Percentiles rank a stretch among this genome's conserved stretches.
These are phyloP conservation scores for Neodiprion lecontei DNA, from an alignment of 1,140 invertebrate species.

Conservation along the genomic window DNA sequence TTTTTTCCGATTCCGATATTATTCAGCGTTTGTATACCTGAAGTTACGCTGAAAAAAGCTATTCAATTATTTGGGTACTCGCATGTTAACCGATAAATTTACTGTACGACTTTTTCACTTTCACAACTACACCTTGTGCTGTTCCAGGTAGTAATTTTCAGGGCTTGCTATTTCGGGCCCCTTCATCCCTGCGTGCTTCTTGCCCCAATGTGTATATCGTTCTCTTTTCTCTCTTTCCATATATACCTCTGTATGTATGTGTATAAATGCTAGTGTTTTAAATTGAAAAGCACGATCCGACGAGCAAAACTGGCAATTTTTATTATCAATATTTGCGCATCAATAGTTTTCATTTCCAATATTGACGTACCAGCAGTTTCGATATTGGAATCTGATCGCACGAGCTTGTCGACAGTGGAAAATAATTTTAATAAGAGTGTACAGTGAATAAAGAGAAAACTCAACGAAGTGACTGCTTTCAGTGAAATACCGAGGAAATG, in stretches of 20 bases:
- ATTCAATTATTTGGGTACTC: too few species aligned
- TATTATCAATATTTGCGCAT: neutral
- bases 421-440: neutral
- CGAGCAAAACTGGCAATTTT: neutral
- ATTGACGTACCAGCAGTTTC: neutral
- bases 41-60: too few species aligned
- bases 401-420: neutral
- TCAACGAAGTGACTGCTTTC: too few species aligned
- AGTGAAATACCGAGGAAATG: too few species aligned
- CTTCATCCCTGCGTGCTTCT: neutral
- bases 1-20: neutral
- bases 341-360: slow-evolving; percentile 1
- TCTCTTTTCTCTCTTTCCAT: neutral
- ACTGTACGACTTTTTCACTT: too few species aligned
- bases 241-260: neutral
- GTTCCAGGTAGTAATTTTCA: neutral
- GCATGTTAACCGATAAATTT: too few species aligned
- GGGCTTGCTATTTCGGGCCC: neutral
- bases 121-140: neutral
- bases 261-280: neutral
- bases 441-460: too few species aligned
- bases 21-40: too few species aligned
- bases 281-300: neutral
- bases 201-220: neutral
- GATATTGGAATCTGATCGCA: neutral